Base-by-base conservation (phyloP, 2,888 invertebrate species). In the Xylota sylvarum region DNA sequence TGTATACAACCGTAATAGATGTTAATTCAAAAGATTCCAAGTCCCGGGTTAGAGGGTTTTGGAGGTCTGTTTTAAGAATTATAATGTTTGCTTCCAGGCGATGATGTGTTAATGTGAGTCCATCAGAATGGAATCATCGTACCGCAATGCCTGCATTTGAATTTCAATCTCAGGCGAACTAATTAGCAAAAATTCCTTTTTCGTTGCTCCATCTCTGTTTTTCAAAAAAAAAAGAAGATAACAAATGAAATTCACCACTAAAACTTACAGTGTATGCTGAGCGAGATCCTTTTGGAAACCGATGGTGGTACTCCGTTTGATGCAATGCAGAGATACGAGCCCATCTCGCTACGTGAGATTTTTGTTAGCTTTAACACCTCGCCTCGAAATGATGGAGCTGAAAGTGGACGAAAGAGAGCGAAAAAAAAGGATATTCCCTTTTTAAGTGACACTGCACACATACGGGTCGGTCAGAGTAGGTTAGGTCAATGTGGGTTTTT, bases 201-300 rank as follows among this genome's bases (percentile, higher is more conserved):
- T 65, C 5, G 5, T 32, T 9, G 2, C 12, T 17, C 9, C 48
- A 4, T 23, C 14, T 50, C n/a, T 23, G 23, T 23, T 46, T 6
- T 23, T 4, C 30, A 10, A 35, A 80, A 17, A 23, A 56, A 23
- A 23, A 35, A 80, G 17, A 23, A 56, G 48, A 60, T 69, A 50
- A 43, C 65, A 67, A 80, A 73, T 73, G 35, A 56, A 76, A 76
- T 62, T 76, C 50, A 67, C 50, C 35, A n/a, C 46, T 43, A 55
- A 72, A 93, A 96, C 97, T 96, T 94, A 97, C 98, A 98, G 92
- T 97, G 96, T 89, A 97, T 97, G 94, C 95, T 96, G 90, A 97
- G 95, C 91, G 95, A 95, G 90, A 97, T 97, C 91, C 97, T 94
- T 93, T 97, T 97, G 93, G 97, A 97, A 90, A 97, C 96, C 70